Base-by-base conservation (phyloP, 2,113 vertebrate species). In the Equus przewalskii region DNA sequence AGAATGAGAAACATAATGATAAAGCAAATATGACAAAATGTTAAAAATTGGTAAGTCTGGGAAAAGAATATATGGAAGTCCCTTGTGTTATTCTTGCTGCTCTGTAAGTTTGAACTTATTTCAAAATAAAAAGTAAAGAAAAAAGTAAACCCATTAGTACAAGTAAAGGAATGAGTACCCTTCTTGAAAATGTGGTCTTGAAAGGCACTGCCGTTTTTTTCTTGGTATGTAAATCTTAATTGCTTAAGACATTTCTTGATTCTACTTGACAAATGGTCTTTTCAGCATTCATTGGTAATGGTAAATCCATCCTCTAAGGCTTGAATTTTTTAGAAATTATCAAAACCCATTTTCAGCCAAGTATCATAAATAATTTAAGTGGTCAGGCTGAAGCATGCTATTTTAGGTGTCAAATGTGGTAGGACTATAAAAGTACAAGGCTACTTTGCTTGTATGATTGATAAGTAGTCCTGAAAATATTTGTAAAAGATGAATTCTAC, bases 141-240 rank as follows among this genome's bases (percentile, higher is more conserved):
- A 15, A 33, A 30, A 75, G 72, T 18, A 51, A 7, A 9, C 56
- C 28, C 78, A 5, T 80, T 83, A 93, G 19, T 95, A 62, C 33
- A 81, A 89, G 13, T 90, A 75, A 49, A 60, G n/a, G 51, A 76
- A 72, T 65, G 19, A 80, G 5, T 62, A 83, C 6, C n/a, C 11
- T 30, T 30, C 33, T 91, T 87, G 70, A 41, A 76, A 92, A 69
- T 70, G 24, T 65, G 67, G 18, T 51, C 36, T 65, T 79, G 36
- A 80, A 83, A 93, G 49, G 41, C 51, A 80, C 44, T 80, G 67
- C n/a, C 22, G 89, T 91, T 89, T 95, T 91, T 95, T 91, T 36
- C 33, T 70, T 12, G 19, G 33, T 93, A 16, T 30, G 4, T 89
- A 70, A 19, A 10, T 83, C 70, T 93, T 64, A 80, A 81, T 93